Evolutionary conservation across 2,888 invertebrate genomes (phyloP).

Genomic region (Acleris literana): DNA sequence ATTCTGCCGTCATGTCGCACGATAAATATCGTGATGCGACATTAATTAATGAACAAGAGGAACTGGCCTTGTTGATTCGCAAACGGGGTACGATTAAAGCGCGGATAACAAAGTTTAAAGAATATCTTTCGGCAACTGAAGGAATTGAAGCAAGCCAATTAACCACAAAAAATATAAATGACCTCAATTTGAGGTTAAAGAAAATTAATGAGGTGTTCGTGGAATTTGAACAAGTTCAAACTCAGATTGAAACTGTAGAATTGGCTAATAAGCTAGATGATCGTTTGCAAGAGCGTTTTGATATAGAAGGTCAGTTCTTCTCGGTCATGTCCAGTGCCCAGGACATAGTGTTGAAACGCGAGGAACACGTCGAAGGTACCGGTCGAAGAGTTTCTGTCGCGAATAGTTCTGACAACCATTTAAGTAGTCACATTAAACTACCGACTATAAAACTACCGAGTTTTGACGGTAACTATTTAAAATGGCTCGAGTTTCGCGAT

Average conservation of each 20-base stretch:
- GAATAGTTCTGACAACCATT: background rate
- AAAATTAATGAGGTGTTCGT: conserved; percentile 5
- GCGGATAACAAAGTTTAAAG: conserved; percentile 1
- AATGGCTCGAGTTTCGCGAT: conserved; percentile 34
- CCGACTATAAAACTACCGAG: conserved; percentile 24
- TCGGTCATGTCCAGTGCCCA: conserved; percentile 8
- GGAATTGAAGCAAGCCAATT: background rate
- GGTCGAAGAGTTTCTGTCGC: background rate
- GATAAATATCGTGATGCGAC: too few species aligned
- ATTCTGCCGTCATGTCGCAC: background rate
- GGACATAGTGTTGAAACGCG: conserved; percentile 1
- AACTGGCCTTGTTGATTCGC: background rate
- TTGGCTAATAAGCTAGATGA: background rate
- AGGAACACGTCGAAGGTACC: background rate
- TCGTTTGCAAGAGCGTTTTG: conserved; percentile 7
- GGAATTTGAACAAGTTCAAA: conserved; percentile 8
- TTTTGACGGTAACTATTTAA: conserved; percentile 19
- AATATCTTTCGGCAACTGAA: background rate
- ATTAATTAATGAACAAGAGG: background rate
- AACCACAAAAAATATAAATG: background rate
- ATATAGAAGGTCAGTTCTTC: conserved; percentile 6
- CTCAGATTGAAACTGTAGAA: conserved; percentile 6
- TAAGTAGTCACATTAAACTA: conserved; percentile 1
- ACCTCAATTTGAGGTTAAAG: conserved; percentile 6
- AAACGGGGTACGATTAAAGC: background rate